These are phyloP conservation scores for Hippasteria phrygiana DNA, from an alignment of 53 echinoderm and acorn worm genomes.

Conservation along the genomic window DNA sequence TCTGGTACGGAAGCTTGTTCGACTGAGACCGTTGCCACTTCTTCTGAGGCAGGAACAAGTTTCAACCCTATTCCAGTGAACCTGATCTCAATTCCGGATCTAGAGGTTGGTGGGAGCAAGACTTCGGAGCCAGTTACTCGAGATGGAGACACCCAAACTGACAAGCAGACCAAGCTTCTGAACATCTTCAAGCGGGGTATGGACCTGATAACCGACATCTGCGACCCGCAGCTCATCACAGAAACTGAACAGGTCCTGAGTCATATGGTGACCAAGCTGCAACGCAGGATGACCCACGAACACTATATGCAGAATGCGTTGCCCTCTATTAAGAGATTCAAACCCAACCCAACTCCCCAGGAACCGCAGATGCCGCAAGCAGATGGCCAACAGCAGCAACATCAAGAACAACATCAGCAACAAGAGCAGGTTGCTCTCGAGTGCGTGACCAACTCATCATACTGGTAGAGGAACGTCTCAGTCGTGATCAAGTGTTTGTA, in stretches of 20 bases:
- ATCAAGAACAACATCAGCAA: not conserved
- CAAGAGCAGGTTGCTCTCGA: constrained; percentile 35
- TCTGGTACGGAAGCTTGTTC: constrained; percentile 24
- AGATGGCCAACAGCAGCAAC: not conserved
- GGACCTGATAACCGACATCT: constrained; percentile 54
- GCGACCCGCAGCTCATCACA: constrained; percentile 47
- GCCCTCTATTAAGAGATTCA: constrained; percentile 45
- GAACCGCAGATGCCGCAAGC: constrained; percentile 22
- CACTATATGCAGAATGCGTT: constrained; percentile 61
- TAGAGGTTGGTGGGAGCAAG: constrained; percentile 2
- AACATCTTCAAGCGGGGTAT: constrained; percentile 60
- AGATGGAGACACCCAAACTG: not conserved
- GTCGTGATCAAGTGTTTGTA: too few species aligned
- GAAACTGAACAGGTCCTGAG: constrained; percentile 55
- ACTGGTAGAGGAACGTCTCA: constrained; percentile 15
- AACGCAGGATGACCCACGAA: constrained; percentile 35
- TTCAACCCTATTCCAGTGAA: constrained; percentile 43
- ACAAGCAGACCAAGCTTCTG: constrained; percentile 33
- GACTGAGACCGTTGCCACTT: constrained; percentile 25
- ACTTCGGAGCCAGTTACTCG: not conserved
- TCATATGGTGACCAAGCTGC: constrained; percentile 57
- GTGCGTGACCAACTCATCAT: constrained; percentile 10
- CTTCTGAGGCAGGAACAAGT: constrained; percentile 34
- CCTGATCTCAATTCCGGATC: constrained; percentile 45
- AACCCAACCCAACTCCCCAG: constrained; percentile 42